phyloP scores from a whole-genome alignment of 1,140 invertebrate species.

The Megalopta genalis region DNA sequence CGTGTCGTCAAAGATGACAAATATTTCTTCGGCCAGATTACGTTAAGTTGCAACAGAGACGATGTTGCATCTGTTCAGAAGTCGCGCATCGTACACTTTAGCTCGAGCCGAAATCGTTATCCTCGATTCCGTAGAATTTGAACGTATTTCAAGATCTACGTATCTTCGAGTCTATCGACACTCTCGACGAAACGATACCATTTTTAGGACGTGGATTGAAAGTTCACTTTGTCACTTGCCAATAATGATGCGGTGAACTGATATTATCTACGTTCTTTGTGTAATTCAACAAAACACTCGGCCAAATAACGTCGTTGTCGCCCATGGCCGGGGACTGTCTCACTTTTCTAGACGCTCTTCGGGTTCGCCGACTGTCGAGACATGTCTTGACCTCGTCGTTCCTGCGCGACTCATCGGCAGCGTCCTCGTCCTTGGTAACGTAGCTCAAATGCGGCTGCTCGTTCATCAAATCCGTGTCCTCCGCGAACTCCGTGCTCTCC shows the following conservation, averaged over 20 bases:
- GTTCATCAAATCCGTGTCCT: neutral
- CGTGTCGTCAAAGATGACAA: neutral
- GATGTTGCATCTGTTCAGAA: neutral
- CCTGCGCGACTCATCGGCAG: neutral
- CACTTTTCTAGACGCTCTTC: neutral
- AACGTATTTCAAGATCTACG: neutral
- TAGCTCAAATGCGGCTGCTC: neutral
- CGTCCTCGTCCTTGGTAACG: neutral
- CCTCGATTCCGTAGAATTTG: neutral
- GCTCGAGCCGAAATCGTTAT: neutral
- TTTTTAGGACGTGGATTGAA: no score
- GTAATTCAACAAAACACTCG: constrained; percentile 61
- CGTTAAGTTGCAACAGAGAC: neutral
- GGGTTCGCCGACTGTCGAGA: constrained; percentile 27
- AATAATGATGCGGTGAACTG: constrained; percentile 41
- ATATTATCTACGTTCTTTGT: constrained; percentile 43
- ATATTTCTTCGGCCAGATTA: neutral
- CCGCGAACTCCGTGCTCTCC: neutral
- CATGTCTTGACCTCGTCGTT: constrained; percentile 23
- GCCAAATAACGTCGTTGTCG: constrained; percentile 62
- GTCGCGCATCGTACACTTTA: neutral
- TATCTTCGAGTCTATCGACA: neutral
- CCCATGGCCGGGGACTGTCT: constrained; percentile 16
- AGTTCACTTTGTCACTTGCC: neutral
- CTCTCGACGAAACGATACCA: neutral